A percentile compares a stretch with the other conserved stretches of the same genome.
Conservation (phyloP, 2,113 vertebrate genomes). For the Festucalex cinctus region DNA sequence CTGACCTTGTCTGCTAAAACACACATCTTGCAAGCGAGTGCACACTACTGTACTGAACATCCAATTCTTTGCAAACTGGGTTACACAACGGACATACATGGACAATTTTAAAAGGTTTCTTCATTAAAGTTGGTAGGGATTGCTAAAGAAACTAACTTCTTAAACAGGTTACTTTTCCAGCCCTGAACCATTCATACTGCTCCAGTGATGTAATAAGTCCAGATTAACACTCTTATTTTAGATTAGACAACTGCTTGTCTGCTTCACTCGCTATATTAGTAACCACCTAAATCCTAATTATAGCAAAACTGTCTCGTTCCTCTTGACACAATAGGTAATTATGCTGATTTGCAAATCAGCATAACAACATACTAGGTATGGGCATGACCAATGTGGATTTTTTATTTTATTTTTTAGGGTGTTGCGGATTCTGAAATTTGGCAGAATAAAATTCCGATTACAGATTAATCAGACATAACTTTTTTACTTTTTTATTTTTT, state of each 20-base stretch:
- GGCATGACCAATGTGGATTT: too few species aligned
- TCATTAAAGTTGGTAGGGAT: too few species aligned
- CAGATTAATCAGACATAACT: neutral
- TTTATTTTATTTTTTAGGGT: too few species aligned
- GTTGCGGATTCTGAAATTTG: too few species aligned
- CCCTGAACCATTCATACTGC: neutral
- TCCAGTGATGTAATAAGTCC: slow-evolving; percentile 33
- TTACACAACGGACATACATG: slow-evolving; percentile 31
- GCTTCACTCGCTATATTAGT: slow-evolving; percentile 26
- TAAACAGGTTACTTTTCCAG: neutral
- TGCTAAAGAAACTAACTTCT: neutral
- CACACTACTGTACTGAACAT: slow-evolving; percentile 16
- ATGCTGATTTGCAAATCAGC: neutral
- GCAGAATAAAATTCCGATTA: neutral
- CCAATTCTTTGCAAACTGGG: slow-evolving; percentile 15
- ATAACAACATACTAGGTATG: neutral
- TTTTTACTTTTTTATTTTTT: too few species aligned
- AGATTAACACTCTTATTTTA: slow-evolving; percentile 51
- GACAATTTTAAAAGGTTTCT: neutral
- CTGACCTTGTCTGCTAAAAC: slow-evolving; percentile 36
- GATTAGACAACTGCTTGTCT: slow-evolving; percentile 24
- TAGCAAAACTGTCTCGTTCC: slow-evolving; percentile 20
- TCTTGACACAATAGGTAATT: slow-evolving; percentile 3
- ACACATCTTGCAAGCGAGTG: slow-evolving; percentile 16
- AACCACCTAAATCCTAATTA: slow-evolving; percentile 30